Evolutionary conservation across 2,797 vertebrate genomes (phyloP).

Genomic region (Podarcis lilfordi): DNA sequence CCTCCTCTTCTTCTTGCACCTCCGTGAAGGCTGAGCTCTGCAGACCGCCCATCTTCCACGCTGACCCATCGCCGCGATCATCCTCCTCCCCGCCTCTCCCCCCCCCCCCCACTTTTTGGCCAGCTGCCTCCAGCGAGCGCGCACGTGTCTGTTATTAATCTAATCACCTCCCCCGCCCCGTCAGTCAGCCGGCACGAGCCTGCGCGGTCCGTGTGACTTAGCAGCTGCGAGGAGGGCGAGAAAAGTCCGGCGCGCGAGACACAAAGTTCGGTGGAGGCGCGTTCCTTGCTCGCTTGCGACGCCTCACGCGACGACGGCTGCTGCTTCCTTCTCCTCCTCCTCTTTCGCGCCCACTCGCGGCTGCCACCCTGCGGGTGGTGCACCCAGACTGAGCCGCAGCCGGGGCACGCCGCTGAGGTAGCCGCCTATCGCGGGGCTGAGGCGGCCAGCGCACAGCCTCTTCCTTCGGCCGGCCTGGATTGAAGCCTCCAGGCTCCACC

Average conservation of each 20-base stretch:
- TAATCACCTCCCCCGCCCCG: background rate
- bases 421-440: slow-evolving; percentile 12
- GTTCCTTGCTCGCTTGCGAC: background rate
- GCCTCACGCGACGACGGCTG: background rate
- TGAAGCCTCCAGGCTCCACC: slow-evolving; percentile 56
- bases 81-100: background rate
- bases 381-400: background rate
- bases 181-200: background rate
- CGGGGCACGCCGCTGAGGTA: too few relatives aligned
- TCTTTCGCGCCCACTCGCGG: background rate
- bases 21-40: background rate
- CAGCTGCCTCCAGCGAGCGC: background rate
- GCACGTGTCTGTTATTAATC: background rate
- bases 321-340: background rate
- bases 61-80: background rate
- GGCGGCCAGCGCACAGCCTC: slow-evolving; percentile 2
- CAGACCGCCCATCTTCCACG: background rate
- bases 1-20: background rate
- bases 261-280: background rate
- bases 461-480: slow-evolving; percentile 43
- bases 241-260: background rate
- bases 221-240: background rate
- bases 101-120: background rate
- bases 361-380: background rate
- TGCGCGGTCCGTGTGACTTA: background rate